These are phyloP conservation scores for Labeo catla DNA, from an alignment of 2,113 vertebrate genomes.

Conservation along the genomic window DNA sequence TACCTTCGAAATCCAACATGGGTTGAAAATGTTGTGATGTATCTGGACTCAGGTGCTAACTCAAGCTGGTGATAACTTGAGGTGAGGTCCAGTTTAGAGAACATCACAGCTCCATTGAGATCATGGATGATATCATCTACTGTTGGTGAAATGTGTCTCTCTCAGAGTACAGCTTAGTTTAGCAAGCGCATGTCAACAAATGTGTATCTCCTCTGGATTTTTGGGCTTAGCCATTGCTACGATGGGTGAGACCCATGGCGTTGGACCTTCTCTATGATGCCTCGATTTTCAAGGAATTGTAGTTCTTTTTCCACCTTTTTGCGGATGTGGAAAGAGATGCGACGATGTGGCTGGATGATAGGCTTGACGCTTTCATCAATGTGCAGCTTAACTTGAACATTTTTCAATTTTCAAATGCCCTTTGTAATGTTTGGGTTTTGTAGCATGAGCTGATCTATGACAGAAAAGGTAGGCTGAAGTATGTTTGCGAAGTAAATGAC, in stretches of 20 bases:
- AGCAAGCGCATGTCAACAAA: not conserved
- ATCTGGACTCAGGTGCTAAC: not conserved
- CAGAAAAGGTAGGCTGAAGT: not conserved
- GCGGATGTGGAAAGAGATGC: not conserved
- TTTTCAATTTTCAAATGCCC: not conserved
- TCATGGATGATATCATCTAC: not conserved
- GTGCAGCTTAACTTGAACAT: not conserved
- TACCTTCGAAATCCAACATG: not conserved
- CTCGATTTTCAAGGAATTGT: not conserved
- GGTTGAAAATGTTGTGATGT: not conserved
- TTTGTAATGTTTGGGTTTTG: not conserved
- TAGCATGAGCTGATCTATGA: not conserved
- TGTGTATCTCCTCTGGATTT: not conserved
- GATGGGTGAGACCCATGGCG: not conserved
- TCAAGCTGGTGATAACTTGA: not conserved
- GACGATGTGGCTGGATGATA: not conserved
- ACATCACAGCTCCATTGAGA: not conserved
- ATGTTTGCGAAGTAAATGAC: not conserved
- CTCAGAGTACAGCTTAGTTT: not conserved
- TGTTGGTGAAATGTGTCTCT: not conserved
- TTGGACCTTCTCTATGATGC: not conserved
- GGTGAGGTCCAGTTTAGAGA: not conserved
- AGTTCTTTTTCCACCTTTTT: not conserved
- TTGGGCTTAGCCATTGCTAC: not conserved
- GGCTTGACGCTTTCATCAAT: not conserved